Percentiles rank a stretch among this genome's conserved stretches.
phyloP scores from a whole-genome alignment of 2,888 invertebrate species.

The Heliconius aoede region DNA sequence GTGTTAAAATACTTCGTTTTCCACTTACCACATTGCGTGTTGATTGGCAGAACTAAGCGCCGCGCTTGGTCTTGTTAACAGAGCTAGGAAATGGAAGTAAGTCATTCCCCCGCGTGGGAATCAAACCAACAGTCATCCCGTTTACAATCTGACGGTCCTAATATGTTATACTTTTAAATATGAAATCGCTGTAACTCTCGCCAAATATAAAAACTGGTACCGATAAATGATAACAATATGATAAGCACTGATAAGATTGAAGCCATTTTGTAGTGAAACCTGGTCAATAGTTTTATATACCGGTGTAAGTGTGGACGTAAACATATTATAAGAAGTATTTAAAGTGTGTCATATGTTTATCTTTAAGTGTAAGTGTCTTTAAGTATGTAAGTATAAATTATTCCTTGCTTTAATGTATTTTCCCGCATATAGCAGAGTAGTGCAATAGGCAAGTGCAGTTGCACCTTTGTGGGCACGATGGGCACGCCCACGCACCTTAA shows the following conservation, averaged over 20 bases:
- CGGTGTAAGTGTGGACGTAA: conserved; percentile 2
- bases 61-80: neutral
- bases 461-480: too few relatives aligned
- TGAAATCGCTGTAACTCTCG: neutral
- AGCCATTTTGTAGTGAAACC: conserved; percentile 40
- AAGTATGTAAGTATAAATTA: neutral
- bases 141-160: neutral
- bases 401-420: neutral
- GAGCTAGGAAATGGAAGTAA: neutral
- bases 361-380: conserved; percentile 10
- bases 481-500: too few relatives aligned
- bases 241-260: conserved; percentile 40
- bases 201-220: neutral
- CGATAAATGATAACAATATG: conserved; percentile 41
- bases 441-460: neutral
- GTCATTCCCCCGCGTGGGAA: neutral
- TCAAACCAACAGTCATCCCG: neutral
- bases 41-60: neutral
- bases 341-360: conserved; percentile 1
- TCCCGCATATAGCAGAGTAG: neutral
- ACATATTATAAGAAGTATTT: neutral
- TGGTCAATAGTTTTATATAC: neutral
- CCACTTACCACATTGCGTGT: neutral
- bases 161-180: too few relatives aligned
- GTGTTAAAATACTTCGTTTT: too few relatives aligned